phyloP scores from a whole-genome alignment of 2,888 invertebrate genomes.

The Nemotelus pantherinus region DNA sequence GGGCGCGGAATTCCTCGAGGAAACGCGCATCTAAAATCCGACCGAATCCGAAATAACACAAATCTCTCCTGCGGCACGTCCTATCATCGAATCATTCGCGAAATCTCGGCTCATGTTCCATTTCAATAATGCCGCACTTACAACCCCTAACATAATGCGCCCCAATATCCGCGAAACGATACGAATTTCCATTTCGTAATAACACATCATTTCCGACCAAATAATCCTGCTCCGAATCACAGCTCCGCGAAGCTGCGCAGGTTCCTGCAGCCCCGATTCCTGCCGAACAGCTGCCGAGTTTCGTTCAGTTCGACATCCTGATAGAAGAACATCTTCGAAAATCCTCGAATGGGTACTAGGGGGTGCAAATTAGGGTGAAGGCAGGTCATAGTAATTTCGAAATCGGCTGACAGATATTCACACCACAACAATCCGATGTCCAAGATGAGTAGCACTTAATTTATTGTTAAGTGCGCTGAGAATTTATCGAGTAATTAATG shows the following conservation, averaged over 20 bases:
- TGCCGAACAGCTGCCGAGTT: background rate
- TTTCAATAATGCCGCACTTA: background rate
- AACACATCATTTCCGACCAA: background rate
- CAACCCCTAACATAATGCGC: background rate
- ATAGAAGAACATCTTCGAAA: slow-evolving; percentile 1
- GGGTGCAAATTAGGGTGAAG: slow-evolving; percentile 1
- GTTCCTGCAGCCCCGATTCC: background rate
- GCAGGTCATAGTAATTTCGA: slow-evolving; percentile 28
- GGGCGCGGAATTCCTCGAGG: background rate
- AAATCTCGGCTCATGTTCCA: background rate
- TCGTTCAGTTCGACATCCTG: background rate
- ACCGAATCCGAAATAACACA: background rate
- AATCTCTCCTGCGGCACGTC: slow-evolving; percentile 12
- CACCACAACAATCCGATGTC: slow-evolving; percentile 19
- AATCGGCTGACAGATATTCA: slow-evolving; percentile 25
- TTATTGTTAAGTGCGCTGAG: slow-evolving; percentile 37
- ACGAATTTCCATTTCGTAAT: background rate
- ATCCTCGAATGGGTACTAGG: background rate
- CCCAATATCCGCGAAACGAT: background rate
- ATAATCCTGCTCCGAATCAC: background rate
- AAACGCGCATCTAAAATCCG: slow-evolving; percentile 25
- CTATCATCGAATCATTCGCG: background rate
- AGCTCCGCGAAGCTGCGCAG: background rate
- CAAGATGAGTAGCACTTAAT: slow-evolving; percentile 31
- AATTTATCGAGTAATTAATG: slow-evolving; percentile 40